phyloP scores from a whole-genome alignment of 2,888 invertebrate species.

The Leptinotarsa haldemani region DNA sequence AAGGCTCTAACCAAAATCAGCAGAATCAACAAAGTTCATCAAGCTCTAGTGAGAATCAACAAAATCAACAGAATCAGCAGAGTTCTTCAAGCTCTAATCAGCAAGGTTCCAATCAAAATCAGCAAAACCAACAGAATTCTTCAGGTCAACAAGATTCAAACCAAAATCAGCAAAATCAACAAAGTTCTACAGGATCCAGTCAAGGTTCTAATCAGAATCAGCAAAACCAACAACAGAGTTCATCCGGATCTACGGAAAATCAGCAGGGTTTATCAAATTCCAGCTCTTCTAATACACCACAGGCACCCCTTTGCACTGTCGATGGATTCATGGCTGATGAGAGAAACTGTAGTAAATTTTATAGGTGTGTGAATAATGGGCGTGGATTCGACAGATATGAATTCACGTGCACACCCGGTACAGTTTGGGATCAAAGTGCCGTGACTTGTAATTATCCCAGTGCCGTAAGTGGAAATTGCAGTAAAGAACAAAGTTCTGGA shows the following conservation, averaged over 20 bases:
- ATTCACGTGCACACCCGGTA: conserved; percentile 80
- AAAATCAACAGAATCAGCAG: conserved; percentile 36
- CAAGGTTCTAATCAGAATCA: conserved; percentile 41
- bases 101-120: too few relatives aligned
- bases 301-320: conserved; percentile 64
- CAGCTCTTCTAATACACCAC: conserved; percentile 19
- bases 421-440: conserved; percentile 79
- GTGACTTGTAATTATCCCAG: conserved; percentile 79
- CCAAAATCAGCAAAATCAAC: conserved; percentile 41
- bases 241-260: conserved; percentile 30
- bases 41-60: conserved; percentile 40
- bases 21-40: conserved; percentile 42
- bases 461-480: conserved; percentile 63
- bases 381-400: conserved; percentile 75
- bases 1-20: conserved; percentile 38
- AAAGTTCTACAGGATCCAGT: conserved; percentile 33
- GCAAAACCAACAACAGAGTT: conserved; percentile 37
- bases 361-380: conserved; percentile 77
- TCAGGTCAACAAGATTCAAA: conserved; percentile 26
- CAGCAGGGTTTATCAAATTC: conserved; percentile 34
- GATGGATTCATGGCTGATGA: conserved; percentile 80
- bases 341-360: conserved; percentile 79
- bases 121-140: conserved; percentile 26
- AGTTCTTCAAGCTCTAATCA: background rate
- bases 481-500: conserved; percentile 30